These are phyloP conservation scores for Pammene aurita DNA, from an alignment of 2,888 invertebrate species.

Conservation along the genomic window DNA sequence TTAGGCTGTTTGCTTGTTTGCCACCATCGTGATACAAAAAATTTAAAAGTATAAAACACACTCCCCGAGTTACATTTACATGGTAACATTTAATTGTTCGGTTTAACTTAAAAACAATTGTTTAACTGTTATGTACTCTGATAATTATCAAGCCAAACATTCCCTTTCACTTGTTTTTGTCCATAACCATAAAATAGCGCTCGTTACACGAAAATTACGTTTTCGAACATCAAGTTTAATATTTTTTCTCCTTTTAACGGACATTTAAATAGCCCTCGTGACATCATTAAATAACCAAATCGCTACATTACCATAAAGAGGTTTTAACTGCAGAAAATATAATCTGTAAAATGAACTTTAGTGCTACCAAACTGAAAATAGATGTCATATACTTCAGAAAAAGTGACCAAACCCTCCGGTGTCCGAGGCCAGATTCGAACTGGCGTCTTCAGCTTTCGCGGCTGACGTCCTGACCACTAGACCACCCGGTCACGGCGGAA, in stretches of 20 bases:
- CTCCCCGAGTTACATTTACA: too few relatives aligned
- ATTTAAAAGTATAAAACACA: too few relatives aligned
- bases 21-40: too few relatives aligned
- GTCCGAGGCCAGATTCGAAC: too few relatives aligned
- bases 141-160: neutral
- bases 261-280: constrained; percentile 9
- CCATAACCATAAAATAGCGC: neutral
- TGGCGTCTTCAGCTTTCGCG: too few relatives aligned
- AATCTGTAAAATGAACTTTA: neutral
- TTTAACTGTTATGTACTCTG: too few relatives aligned
- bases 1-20: too few relatives aligned
- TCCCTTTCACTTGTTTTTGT: neutral
- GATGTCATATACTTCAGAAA: too few relatives aligned
- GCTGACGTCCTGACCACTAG: too few relatives aligned
- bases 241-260: constrained; percentile 6
- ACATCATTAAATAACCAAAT: constrained; percentile 24
- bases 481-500: too few relatives aligned
- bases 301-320: neutral
- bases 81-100: too few relatives aligned
- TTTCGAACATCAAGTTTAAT: constrained; percentile 3
- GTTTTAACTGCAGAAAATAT: neutral
- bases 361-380: accelerated
- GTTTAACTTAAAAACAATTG: neutral
- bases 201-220: neutral
- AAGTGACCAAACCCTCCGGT: too few relatives aligned